A percentile compares a stretch with the other conserved stretches of the same genome.
phyloP scores from a whole-genome alignment of 2,888 invertebrate genomes.

The Drosophila parthenogenetica region DNA sequence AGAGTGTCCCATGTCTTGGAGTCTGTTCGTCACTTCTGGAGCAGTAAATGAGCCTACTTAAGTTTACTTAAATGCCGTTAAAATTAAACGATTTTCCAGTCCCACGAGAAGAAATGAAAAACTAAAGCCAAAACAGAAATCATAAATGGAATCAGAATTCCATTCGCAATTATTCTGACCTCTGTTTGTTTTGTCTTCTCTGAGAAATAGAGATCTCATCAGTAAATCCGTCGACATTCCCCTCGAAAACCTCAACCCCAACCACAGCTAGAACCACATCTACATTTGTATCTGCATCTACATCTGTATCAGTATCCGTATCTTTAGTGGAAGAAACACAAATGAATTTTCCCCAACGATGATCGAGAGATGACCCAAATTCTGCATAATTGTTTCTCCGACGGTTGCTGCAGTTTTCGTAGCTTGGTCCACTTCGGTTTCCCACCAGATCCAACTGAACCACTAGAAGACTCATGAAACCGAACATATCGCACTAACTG shows the following conservation, averaged over 20 bases:
- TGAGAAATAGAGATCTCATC: conserved; percentile 63
- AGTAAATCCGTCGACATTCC: conserved; percentile 29
- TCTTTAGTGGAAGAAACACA: conserved; percentile 28
- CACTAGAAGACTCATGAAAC: conserved; percentile 9
- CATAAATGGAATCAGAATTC: conserved; percentile 64
- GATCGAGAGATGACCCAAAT: conserved; percentile 70
- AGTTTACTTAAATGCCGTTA: conserved; percentile 56
- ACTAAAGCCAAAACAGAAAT: conserved; percentile 46
- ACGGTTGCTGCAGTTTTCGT: conserved; percentile 45
- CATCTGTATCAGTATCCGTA: conserved; percentile 9
- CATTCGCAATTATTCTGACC: conserved; percentile 63
- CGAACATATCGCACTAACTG: conserved; percentile 34
- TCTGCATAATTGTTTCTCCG: conserved; percentile 70
- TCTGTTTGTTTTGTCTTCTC: conserved; percentile 43
- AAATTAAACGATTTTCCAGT: conserved; percentile 48
- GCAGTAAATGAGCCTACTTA: conserved; percentile 20
- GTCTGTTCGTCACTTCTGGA: conserved; percentile 53
- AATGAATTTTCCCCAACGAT: conserved; percentile 47
- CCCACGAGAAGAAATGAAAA: conserved; percentile 41
- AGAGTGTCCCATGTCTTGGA: conserved; percentile 50
- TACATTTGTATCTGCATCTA: conserved; percentile 10
- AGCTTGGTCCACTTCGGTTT: conserved; percentile 37
- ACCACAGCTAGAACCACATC: conserved; percentile 15
- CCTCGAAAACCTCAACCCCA: conserved; percentile 11
- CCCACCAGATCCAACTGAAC: conserved; percentile 35